These are phyloP conservation scores for Rhincodon typus DNA, from an alignment of 2,797 vertebrate genomes.

Conservation along the genomic window DNA sequence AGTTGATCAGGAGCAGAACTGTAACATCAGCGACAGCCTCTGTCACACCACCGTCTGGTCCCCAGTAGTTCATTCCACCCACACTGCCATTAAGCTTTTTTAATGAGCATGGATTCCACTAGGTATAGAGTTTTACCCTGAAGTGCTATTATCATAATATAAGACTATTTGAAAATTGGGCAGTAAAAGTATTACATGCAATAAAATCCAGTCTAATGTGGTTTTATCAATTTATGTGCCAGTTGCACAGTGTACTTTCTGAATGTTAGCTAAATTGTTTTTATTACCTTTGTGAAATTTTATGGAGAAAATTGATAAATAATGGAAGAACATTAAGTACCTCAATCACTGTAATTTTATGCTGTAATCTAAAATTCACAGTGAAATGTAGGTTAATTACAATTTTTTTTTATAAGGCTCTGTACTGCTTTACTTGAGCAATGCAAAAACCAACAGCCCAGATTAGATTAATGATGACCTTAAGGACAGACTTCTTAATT, in stretches of 20 bases:
- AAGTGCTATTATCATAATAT: conserved; percentile 12
- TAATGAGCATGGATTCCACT: background rate
- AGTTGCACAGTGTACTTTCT: background rate
- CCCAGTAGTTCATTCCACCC: background rate
- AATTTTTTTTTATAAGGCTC: background rate
- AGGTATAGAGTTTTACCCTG: conserved; percentile 15
- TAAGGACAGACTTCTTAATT: background rate
- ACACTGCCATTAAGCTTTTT: background rate
- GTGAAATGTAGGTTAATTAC: background rate
- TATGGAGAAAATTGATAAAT: conserved; percentile 7
- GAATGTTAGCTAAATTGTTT: conserved; percentile 13
- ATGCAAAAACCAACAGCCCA: background rate
- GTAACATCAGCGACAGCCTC: background rate
- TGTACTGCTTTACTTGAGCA: background rate
- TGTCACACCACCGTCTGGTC: background rate
- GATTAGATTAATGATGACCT: background rate
- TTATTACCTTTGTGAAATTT: conserved; percentile 25
- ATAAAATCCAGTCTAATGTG: background rate
- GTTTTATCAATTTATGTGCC: conserved; percentile 19
- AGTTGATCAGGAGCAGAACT: background rate
- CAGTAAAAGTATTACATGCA: conserved; percentile 14
- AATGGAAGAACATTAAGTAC: background rate
- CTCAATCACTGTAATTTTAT: conserved; percentile 9
- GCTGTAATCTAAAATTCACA: background rate
- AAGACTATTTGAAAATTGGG: background rate